Conservation (phyloP, 1,140 invertebrate species). For the Calliphora vicina region DNA sequence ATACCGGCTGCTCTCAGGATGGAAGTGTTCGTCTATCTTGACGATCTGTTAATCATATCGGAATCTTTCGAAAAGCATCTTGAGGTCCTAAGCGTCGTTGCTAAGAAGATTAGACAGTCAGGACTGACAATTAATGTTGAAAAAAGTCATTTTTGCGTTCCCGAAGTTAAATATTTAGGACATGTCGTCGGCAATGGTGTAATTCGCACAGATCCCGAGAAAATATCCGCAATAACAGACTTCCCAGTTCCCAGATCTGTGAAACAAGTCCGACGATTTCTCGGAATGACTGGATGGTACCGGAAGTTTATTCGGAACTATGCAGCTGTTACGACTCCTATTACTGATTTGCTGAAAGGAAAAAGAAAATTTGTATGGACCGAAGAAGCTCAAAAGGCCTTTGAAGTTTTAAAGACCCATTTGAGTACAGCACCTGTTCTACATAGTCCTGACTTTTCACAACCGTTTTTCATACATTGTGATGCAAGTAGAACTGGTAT, state of each 20-base stretch:
- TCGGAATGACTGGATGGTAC: not conserved
- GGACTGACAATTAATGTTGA: constrained; percentile 33
- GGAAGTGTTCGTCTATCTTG: no score
- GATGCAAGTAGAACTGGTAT: no score
- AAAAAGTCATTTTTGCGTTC: constrained; percentile 61
- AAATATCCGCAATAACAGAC: not conserved
- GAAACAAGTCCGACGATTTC: constrained; percentile 22
- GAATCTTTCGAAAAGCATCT: constrained; percentile 29
- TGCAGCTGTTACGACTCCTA: not conserved
- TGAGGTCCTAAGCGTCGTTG: constrained; percentile 4
- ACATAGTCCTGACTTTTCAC: no score
- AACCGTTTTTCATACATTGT: no score
- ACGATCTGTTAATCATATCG: constrained; percentile 29
- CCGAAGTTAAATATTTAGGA: constrained; percentile 32
- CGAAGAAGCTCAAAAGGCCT: no score
- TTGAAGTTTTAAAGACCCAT: no score
- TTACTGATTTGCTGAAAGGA: not conserved
- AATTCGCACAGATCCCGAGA: constrained; percentile 25
- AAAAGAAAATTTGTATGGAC: not conserved
- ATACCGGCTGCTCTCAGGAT: no score
- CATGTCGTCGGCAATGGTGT: constrained; percentile 46
- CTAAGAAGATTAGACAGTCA: not conserved
- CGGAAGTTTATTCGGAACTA: not conserved
- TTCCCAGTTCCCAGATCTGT: no score
- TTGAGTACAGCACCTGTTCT: no score